Percentiles rank a stretch among this genome's conserved stretches.
Evolutionary conservation across 1,140 invertebrate genomes (phyloP).

Genomic region (Platyscapa corneri): DNA sequence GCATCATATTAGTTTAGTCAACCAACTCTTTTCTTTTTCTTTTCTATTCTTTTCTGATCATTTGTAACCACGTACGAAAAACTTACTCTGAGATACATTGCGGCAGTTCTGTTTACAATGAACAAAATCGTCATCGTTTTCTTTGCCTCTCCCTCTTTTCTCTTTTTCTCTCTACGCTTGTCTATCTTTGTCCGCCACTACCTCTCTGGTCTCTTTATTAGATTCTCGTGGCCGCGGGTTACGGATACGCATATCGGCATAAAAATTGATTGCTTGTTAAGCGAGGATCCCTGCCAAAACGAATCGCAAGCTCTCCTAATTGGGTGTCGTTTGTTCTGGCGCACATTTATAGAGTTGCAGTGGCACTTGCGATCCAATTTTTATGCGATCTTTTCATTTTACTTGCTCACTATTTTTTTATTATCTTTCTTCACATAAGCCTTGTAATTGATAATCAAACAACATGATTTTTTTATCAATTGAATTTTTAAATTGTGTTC

Average conservation of each 20-base stretch:
- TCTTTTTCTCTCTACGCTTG: too few species aligned
- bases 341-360: constrained; percentile 14
- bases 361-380: background rate
- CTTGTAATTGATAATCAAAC: constrained; percentile 44
- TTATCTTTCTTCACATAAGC: background rate
- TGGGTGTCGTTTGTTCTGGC: constrained; percentile 32
- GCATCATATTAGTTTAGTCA: too few species aligned
- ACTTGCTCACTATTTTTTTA: background rate
- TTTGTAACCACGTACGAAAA: too few species aligned
- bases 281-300: constrained; percentile 15
- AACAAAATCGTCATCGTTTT: background rate
- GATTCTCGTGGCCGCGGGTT: background rate
- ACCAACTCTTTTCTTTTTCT: too few species aligned
- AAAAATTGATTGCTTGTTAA: constrained; percentile 55
- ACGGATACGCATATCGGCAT: constrained; percentile 22
- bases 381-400: background rate
- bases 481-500: background rate
- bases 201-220: too few species aligned
- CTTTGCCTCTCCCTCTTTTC: too few species aligned
- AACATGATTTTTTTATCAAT: background rate
- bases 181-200: too few species aligned
- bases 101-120: too few species aligned
- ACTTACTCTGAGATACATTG: too few species aligned
- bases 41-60: too few species aligned
- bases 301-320: constrained; percentile 42